Evolutionary conservation across 2,113 vertebrate genomes (phyloP), one percentile per base, ranked within the genome.

Genomic region (Prolemur simus): DNA sequence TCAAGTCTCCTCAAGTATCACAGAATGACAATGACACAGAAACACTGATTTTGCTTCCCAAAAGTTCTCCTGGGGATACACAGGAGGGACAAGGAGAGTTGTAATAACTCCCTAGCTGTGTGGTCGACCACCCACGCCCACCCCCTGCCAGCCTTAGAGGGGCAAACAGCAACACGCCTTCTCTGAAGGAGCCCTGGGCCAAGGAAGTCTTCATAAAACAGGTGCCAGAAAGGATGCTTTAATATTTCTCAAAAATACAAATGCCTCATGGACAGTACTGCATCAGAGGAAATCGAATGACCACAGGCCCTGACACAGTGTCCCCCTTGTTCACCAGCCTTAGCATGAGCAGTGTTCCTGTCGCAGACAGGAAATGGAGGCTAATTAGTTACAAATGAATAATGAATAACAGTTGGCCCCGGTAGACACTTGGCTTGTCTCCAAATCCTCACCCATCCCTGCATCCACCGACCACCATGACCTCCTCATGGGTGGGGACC

Each of bases 401-500:
- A 12, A 2, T 3, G 64, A 71, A 23, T 1, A 32, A 58, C 6
- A 12, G 21, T 0, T 64, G 29, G 29, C 39, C 49, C 56, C 1
- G 5, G 45, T 11, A 76, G 84, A 66, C 0, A 1, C 0, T 2
- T 4, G 13, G 3, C 42, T 14, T 3, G 15, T 9, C 45, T 25
- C 27, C 25, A 23, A 2, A 10, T 15, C 25, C 52, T n/a, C n/a
- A 6, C 77, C 32, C 3, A 4, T 3, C 11, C 42, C 15, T n/a
- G 29, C 4, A 2, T 0, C 54, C 47, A 5, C 15, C 4, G 0
- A 20, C 32, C 1, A 0, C n/a, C 27, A 1, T 0, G 1, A 13
- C 15, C 29, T 20, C n/a, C 10, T 7, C 1, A 0, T 0, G 10
- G 42, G 13, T 0, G 1, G 5, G 9, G 1, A 4, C 12, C n/a